Evolutionary conservation across 1,140 invertebrate genomes (phyloP).

Genomic region (Diprion similis): DNA sequence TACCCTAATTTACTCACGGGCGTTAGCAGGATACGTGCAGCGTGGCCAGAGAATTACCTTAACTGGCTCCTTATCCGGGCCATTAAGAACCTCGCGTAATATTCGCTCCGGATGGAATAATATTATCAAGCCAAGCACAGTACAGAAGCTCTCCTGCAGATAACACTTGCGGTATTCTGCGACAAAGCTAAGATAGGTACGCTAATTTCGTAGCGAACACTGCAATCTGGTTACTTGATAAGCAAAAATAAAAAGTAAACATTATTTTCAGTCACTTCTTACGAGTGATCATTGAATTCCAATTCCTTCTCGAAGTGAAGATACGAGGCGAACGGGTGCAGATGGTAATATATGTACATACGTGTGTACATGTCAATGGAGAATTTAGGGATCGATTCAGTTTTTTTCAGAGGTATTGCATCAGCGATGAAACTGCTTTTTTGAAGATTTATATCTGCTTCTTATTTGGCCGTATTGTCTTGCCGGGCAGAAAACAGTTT

Average conservation of each 20-base stretch:
- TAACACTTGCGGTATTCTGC: no score
- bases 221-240: neutral
- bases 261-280: neutral
- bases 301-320: neutral
- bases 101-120: no score
- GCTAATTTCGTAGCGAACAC: neutral
- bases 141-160: no score
- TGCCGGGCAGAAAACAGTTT: constrained; percentile 41
- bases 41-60: neutral
- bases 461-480: constrained; percentile 43
- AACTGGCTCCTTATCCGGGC: neutral
- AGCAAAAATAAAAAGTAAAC: neutral
- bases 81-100: neutral
- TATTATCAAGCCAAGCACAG: no score
- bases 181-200: no score
- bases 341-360: no score
- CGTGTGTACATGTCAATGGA: neutral
- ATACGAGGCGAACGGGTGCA: neutral
- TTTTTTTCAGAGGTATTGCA: neutral
- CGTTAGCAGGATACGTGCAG: neutral
- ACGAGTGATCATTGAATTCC: no score
- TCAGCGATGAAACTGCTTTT: neutral
- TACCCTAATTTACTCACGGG: neutral
- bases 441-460: constrained; percentile 20
- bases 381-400: neutral